Percentiles rank a stretch among this genome's conserved stretches.
Evolutionary conservation across 2,113 vertebrate species (phyloP).

Genomic region (Rhipidura dahli): DNA sequence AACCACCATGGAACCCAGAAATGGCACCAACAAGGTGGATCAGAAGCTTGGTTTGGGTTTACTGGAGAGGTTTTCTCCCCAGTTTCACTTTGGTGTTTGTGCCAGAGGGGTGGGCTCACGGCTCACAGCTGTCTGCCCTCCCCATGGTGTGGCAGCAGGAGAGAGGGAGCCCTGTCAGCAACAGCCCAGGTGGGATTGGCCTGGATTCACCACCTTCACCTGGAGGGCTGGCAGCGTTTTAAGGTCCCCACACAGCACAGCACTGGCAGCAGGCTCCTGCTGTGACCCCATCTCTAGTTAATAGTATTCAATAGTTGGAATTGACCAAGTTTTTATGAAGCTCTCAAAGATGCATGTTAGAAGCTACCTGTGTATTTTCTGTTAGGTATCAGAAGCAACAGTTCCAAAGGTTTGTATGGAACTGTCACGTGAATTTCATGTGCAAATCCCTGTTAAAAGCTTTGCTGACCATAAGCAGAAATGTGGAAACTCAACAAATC

Average conservation of each 20-base stretch:
- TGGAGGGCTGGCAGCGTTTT: neutral
- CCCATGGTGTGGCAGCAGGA: neutral
- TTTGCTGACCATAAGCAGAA: neutral
- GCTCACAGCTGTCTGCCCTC: neutral
- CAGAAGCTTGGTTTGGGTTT: neutral
- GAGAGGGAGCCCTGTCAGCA: neutral
- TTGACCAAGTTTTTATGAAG: neutral
- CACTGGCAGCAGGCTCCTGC: neutral
- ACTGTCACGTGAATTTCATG: neutral
- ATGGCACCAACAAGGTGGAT: neutral
- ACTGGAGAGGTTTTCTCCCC: neutral
- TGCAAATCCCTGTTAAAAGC: neutral
- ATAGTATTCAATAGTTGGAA: neutral
- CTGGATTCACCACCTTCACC: too few species aligned
- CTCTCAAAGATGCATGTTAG: neutral
- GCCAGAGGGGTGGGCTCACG: neutral
- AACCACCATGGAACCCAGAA: neutral
- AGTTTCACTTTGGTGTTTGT: accelerated
- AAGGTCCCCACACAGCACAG: accelerated
- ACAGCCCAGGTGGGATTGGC: neutral
- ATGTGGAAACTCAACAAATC: neutral
- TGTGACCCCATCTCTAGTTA: neutral
- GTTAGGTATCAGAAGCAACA: neutral
- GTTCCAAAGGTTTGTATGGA: neutral
- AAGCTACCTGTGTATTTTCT: neutral